phyloP scores from a whole-genome alignment of 2,888 invertebrate genomes.

The Desoria tigrina region DNA sequence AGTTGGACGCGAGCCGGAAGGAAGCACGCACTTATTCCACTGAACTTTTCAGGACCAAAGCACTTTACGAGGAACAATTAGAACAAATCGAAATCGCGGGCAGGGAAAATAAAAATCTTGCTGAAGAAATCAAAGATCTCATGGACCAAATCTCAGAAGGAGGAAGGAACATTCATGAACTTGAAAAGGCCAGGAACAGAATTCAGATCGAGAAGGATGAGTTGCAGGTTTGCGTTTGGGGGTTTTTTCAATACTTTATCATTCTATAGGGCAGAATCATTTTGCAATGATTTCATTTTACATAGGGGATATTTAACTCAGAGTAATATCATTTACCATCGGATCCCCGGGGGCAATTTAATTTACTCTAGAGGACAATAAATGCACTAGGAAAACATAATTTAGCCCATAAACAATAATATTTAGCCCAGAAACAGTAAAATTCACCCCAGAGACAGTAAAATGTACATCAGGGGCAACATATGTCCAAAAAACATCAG shows the following conservation, averaged over 20 bases:
- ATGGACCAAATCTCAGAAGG: conserved; percentile 99
- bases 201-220: conserved; percentile 99
- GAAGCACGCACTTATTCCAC: conserved; percentile 99
- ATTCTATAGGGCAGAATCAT: not conserved
- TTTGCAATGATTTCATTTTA: not conserved
- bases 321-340: too few relatives aligned
- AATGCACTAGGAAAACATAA: too few relatives aligned
- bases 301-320: too few relatives aligned
- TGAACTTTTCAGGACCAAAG: conserved; percentile 97
- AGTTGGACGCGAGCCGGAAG: conserved; percentile 78
- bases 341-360: too few relatives aligned
- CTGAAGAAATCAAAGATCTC: conserved; percentile 99
- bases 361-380: too few relatives aligned
- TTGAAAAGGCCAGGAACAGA: conserved; percentile 97
- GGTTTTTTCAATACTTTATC: conserved; percentile 67
- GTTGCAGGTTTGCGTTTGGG: too few relatives aligned
- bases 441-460: too few relatives aligned
- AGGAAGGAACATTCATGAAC: conserved; percentile 98
- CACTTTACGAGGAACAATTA: conserved; percentile 92
- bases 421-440: conserved; percentile 87
- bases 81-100: conserved; percentile 96
- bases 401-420: not conserved
- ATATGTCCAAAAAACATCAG: too few relatives aligned
- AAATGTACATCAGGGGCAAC: too few relatives aligned
- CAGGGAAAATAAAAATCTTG: conserved; percentile 99